Evolutionary conservation across 2,888 invertebrate species (phyloP).

Genomic region (Augiades crinisus): DNA sequence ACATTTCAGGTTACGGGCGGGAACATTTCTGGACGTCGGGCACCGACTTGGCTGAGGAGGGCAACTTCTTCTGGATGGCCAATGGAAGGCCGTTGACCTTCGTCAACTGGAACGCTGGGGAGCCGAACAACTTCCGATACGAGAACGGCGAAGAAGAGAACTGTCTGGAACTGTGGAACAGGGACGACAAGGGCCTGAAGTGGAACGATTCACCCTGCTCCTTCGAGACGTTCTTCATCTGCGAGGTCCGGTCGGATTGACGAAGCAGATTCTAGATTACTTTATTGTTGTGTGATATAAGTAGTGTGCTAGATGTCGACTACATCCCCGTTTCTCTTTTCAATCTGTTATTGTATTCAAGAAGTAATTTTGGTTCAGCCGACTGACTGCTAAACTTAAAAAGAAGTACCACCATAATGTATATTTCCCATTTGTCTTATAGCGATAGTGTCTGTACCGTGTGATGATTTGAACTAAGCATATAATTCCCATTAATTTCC

Average conservation of each 20-base stretch:
- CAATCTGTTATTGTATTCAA: background rate
- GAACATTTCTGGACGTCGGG: conserved; percentile 97
- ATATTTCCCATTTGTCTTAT: too few relatives aligned
- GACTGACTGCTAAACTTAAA: too few relatives aligned
- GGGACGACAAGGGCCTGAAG: conserved; percentile 94
- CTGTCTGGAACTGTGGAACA: conserved; percentile 94
- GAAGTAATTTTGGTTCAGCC: too few relatives aligned
- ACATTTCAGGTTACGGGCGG: conserved; percentile 87
- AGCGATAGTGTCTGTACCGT: too few relatives aligned
- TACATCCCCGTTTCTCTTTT: conserved; percentile 1
- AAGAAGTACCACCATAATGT: too few relatives aligned
- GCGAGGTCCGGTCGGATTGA: conserved; percentile 87
- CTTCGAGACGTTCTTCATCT: conserved; percentile 95
- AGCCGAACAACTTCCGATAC: conserved; percentile 96
- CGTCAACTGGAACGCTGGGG: conserved; percentile 96
- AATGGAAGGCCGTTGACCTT: conserved; percentile 93
- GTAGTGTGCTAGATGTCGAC: conserved; percentile 48
- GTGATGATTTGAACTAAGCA: too few relatives aligned
- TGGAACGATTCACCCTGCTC: conserved; percentile 98
- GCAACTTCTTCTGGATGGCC: conserved; percentile 96
- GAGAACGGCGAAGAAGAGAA: conserved; percentile 97
- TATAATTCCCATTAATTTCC: too few relatives aligned
- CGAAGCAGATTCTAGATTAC: conserved; percentile 28
- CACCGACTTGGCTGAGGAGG: conserved; percentile 94
- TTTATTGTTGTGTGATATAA: conserved; percentile 48